These are phyloP conservation scores for Drosophila neocordata DNA, from an alignment of 1,140 invertebrate genomes.

Conservation along the genomic window DNA sequence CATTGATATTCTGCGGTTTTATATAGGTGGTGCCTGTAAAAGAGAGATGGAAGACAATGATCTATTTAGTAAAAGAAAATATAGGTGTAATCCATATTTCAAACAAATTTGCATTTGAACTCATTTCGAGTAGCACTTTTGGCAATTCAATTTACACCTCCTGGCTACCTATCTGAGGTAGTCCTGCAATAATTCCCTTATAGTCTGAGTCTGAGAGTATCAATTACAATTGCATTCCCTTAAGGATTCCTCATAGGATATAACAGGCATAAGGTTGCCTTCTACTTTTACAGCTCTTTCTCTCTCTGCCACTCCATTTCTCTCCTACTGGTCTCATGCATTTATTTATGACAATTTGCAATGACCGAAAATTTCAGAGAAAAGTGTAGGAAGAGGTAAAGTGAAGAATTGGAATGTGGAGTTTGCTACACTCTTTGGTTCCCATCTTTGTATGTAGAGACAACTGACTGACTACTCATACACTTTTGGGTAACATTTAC, in stretches of 20 bases:
- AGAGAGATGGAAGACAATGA: neutral
- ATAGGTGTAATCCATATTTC: neutral
- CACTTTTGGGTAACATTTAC: constrained; percentile 42
- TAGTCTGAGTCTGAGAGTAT: constrained; percentile 41
- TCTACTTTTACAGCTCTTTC: constrained; percentile 15
- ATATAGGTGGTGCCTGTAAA: constrained; percentile 73
- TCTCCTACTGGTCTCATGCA: constrained; percentile 47
- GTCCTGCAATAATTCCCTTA: constrained; percentile 11
- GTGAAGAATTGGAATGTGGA: no score
- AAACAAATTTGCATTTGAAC: neutral
- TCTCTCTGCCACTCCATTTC: neutral
- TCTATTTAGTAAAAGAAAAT: neutral
- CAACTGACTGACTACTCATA: neutral
- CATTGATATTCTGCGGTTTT: constrained; percentile 78
- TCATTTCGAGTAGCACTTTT: neutral
- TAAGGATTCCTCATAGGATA: constrained; percentile 29
- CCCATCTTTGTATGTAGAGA: no score
- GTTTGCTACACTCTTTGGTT: no score
- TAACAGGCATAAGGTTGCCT: constrained; percentile 25
- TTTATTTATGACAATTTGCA: constrained; percentile 67
- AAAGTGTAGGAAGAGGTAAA: neutral
- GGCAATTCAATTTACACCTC: constrained; percentile 31
- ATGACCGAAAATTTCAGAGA: constrained; percentile 8
- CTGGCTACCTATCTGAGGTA: neutral
- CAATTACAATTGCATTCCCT: constrained; percentile 62